Evolutionary conservation across 2,797 vertebrate genomes (phyloP), one percentile per base, ranked within the genome.

Genomic region (Philypnodon macrostomus): DNA sequence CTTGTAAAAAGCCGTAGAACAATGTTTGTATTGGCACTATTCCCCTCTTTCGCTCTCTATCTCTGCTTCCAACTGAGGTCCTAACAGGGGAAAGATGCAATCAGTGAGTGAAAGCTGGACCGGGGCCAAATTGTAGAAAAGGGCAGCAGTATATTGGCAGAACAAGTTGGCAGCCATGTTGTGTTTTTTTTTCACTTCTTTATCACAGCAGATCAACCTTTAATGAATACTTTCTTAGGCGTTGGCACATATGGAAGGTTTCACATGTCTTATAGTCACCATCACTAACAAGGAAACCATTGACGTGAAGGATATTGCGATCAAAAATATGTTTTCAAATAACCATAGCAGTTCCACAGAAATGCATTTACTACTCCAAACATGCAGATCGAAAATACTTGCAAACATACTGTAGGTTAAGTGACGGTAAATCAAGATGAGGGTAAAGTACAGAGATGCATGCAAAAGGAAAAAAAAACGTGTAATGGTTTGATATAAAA

Each of bases 1-100:
- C 79, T 78, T 81, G 81, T 85, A 85, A 79, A n/a, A 79, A 79
- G 82, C 77, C 66, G 57, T 34, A 35, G 75, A 86, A 83, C 79
- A 75, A 74, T 83, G 82, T 87, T 87, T 80, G 75, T 75, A 51
- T 81, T 85, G 85, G 77, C 77, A 31, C 69, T 67, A 61, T 44
- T 52, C 66, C 65, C 64, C 56, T 45, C 63, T 16, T 50, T 59
- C 38, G 26, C 60, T 63, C 60, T 63, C 70, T 34, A 2, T 57
- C 71, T 55, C 73, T 64, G 63, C 53, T 37, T 50, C 59, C 57
- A 64, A 73, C 59, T 51, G 31, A 66, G 57, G 69, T 62, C 47
- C 59, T 59, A 58, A 73, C 62, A 62, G 61, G 65, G 54, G 63
- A 59, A 61, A 48, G 70, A 70, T 62, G 55, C 59, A 62, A 67